These are phyloP conservation scores for Lepas anatifera DNA, from an alignment of 2,888 invertebrate species.

Conservation along the genomic window DNA sequence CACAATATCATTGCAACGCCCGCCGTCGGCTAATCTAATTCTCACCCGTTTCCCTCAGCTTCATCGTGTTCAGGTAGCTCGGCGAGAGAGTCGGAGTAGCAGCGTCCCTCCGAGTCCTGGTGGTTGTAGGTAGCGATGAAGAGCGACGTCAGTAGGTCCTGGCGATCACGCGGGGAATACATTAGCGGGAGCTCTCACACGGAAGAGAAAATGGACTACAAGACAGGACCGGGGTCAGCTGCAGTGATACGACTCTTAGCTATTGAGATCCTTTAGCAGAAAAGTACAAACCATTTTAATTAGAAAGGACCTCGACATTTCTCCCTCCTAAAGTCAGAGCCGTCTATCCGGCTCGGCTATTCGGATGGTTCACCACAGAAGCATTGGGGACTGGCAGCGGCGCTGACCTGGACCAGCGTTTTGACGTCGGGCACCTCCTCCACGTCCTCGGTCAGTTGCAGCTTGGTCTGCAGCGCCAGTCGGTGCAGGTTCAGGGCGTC, in stretches of 20 bases:
- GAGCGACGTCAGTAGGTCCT: constrained; percentile 76
- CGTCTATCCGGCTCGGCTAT: no score
- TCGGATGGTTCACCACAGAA: no score
- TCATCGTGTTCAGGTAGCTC: constrained; percentile 84
- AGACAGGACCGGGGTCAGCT: neutral
- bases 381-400: no score
- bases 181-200: no score
- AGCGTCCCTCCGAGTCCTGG: constrained; percentile 91
- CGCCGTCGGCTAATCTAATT: constrained; percentile 18
- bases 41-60: constrained; percentile 50
- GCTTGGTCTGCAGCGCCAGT: constrained; percentile 80
- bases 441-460: constrained; percentile 68
- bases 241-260: neutral
- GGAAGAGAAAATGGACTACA: neutral
- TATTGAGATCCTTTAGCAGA: no score
- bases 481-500: constrained; percentile 54
- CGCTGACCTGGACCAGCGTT: constrained; percentile 48
- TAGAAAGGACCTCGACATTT: no score
- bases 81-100: constrained; percentile 89
- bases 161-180: no score
- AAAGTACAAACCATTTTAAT: no score
- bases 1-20: no score
- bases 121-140: constrained; percentile 92
- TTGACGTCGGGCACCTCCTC: constrained; percentile 81
- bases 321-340: no score